Conservation (phyloP, 2,888 invertebrate species). For the Celastrina argiolus region DNA sequence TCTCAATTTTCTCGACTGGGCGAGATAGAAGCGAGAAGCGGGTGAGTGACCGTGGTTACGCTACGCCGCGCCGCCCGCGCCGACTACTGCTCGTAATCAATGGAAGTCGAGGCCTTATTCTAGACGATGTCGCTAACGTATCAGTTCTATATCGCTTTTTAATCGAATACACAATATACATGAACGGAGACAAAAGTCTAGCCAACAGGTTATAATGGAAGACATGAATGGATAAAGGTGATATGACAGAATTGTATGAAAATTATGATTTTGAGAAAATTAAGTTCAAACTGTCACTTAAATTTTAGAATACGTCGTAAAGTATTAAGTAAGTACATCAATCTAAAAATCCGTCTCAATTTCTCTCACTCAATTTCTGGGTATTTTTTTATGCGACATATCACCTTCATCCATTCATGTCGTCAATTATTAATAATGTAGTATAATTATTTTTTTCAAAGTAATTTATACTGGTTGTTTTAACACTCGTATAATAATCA, state of each 20-base stretch:
- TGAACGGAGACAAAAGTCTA: background rate
- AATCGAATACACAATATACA: background rate
- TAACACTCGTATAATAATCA: too few relatives aligned
- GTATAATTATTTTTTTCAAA: background rate
- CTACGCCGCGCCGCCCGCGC: constrained; percentile 36
- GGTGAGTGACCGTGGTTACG: constrained; percentile 40
- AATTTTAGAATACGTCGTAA: too few relatives aligned
- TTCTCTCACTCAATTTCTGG: too few relatives aligned
- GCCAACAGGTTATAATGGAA: background rate
- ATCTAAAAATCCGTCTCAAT: too few relatives aligned
- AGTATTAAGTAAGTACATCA: too few relatives aligned
- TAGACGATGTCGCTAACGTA: background rate
- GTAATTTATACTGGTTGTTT: too few relatives aligned
- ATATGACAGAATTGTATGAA: too few relatives aligned
- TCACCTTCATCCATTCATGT: too few relatives aligned
- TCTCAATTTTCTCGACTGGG: background rate
- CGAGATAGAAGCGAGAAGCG: constrained; percentile 29
- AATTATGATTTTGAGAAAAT: too few relatives aligned
- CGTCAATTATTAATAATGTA: too few relatives aligned
- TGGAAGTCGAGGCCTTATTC: constrained; percentile 33
- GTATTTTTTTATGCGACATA: too few relatives aligned
- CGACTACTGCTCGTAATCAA: constrained; percentile 41
- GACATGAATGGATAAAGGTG: too few relatives aligned
- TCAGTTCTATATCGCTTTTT: constrained; percentile 8
- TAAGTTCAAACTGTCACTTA: background rate